These are phyloP conservation scores for Falco peregrinus DNA, from an alignment of 2,797 vertebrate genomes.

Conservation along the genomic window DNA sequence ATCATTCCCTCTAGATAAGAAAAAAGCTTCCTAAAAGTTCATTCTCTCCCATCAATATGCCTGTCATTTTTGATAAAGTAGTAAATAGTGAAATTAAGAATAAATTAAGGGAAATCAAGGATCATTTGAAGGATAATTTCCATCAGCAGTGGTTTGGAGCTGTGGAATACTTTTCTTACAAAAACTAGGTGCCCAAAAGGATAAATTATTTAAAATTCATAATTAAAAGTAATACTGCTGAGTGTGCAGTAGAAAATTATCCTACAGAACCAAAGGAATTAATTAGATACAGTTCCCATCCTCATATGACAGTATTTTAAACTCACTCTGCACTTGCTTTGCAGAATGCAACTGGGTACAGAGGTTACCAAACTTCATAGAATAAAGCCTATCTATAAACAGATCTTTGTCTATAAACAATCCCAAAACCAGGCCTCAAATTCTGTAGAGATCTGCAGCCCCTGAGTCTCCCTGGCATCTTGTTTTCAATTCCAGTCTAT, in stretches of 20 bases:
- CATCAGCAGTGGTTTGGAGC: not conserved
- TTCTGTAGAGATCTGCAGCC: not conserved
- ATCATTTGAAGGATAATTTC: not conserved
- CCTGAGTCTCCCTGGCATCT: not conserved
- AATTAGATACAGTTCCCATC: not conserved
- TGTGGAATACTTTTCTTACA: not conserved
- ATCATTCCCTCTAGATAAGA: not conserved
- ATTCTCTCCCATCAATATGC: not conserved
- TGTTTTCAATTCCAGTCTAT: not conserved
- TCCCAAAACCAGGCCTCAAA: not conserved
- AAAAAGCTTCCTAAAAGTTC: conserved; percentile 8
- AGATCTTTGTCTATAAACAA: not conserved
- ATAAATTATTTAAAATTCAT: not conserved
- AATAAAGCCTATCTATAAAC: not conserved
- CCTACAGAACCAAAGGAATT: not conserved
- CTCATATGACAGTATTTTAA: not conserved
- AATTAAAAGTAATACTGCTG: not conserved
- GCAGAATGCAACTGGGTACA: too few species aligned
- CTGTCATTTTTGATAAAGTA: not conserved
- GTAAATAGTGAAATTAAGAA: conserved; percentile 12
- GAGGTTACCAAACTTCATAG: not conserved
- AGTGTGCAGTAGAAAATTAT: not conserved
- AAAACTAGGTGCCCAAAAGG: not conserved
- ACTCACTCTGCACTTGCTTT: not conserved
- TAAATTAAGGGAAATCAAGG: not conserved